Evolutionary conservation across 2,113 vertebrate genomes (phyloP), one percentile per base, ranked within the genome.

Genomic region (Vulpes ferrilata): DNA sequence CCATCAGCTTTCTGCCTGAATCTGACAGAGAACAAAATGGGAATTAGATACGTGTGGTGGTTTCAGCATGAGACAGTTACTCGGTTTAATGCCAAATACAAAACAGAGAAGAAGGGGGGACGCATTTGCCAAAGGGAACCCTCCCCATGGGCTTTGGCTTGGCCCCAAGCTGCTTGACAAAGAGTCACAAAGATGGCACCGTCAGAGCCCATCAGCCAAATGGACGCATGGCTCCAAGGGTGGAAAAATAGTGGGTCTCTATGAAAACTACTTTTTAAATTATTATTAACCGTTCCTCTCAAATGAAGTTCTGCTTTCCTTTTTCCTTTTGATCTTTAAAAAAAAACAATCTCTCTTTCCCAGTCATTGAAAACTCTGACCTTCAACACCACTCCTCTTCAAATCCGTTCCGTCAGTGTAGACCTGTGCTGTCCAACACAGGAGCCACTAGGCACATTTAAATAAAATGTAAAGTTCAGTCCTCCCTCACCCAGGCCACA

Each of bases 31-130:
- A 96, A 97, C 87, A 96, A 95, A 96, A 96, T 85, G 65, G 65
- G 95, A 96, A 97, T 93, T 96, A 95, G 96, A 96, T 80, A 89
- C 69, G 30, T 96, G 95, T 83, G 95, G 89, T 97, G 97, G 88
- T 86, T 98, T 97, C 96, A 96, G 97, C 92, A 69, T 87, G 97
- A 97, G 96, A 97, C 93, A 92, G 97, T 89, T 78, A 96, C 97
- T 96, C 90, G 43, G 93, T 97, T 97, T 97, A 96, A 97, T 92
- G 96, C 97, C 97, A 98, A 95, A 93, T 23, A 38, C 74, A 92
- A 91, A 92, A 82, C 89, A 92, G 95, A 96, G 55, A 74, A 97
- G 97, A 92, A 97, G 88, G 79, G 65, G 95, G 92, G 43, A 1
- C 19, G 27, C 4, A 53, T 97, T 95, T 92, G 96, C 93, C 96